Evolutionary conservation across 1,140 invertebrate species (phyloP).

Genomic region (Eufriesea mexicana): DNA sequence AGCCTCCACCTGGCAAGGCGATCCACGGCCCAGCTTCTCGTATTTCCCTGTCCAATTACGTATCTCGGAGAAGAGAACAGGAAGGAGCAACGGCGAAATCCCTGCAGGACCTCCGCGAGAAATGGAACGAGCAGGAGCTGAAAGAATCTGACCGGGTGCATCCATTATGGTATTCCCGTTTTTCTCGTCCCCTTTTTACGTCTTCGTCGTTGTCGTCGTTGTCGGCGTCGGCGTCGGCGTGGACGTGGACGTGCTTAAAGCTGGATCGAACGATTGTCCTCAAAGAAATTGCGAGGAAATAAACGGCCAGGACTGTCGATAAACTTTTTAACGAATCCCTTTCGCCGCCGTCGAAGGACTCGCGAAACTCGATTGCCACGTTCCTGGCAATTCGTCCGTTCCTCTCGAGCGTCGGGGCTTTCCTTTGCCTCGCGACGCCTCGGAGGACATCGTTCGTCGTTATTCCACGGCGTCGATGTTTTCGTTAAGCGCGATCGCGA

Average conservation of each 20-base stretch:
- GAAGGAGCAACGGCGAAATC: slow-evolving; percentile 48
- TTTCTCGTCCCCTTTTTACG: background rate
- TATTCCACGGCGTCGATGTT: background rate
- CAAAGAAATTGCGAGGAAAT: slow-evolving; percentile 61
- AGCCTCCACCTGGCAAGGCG: slow-evolving; percentile 39
- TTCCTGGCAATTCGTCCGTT: slow-evolving; percentile 8
- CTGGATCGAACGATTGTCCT: slow-evolving; percentile 58
- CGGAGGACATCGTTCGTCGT: background rate
- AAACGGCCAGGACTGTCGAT: slow-evolving; percentile 60
- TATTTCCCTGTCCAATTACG: slow-evolving; percentile 70
- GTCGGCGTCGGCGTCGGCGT: background rate
- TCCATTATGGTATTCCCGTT: slow-evolving; percentile 49
- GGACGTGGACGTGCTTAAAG: slow-evolving; percentile 35
- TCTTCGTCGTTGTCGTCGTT: background rate
- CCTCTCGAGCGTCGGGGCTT: background rate
- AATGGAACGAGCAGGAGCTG: slow-evolving; percentile 39
- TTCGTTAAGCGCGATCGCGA: background rate
- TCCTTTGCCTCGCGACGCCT: background rate
- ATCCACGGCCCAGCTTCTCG: slow-evolving; percentile 58
- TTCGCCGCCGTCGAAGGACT: slow-evolving; percentile 44
- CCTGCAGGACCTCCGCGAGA: slow-evolving; percentile 50
- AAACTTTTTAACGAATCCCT: slow-evolving; percentile 67
- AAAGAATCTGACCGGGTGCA: slow-evolving; percentile 42
- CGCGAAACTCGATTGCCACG: slow-evolving; percentile 47
- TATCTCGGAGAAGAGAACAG: slow-evolving; percentile 33